Percentiles rank a stretch among this genome's conserved stretches.
phyloP scores from a whole-genome alignment of 2,888 invertebrate species.

The Pandemis cinnamomeana region DNA sequence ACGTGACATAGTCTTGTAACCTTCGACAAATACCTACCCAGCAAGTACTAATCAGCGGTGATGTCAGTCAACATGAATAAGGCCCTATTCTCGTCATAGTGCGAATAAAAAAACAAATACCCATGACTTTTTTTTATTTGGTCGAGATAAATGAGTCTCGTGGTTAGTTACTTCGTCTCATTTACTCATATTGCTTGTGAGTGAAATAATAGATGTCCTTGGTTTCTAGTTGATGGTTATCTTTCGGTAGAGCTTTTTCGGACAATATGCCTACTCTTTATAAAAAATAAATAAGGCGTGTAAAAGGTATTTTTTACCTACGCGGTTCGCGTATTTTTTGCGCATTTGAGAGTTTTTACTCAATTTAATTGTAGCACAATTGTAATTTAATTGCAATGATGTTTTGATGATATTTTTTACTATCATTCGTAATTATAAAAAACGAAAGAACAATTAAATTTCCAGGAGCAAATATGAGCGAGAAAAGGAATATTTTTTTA shows the following conservation, averaged over 20 bases:
- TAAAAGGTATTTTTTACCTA: background rate
- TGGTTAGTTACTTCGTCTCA: background rate
- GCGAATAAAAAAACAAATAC: slow-evolving; percentile 25
- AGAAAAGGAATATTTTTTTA: no score
- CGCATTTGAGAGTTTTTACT: background rate
- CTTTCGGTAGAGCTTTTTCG: background rate
- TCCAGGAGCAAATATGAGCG: no score
- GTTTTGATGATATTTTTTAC: no score
- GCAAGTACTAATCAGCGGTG: background rate
- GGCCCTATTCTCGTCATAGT: slow-evolving; percentile 28
- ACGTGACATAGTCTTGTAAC: slow-evolving; percentile 1
- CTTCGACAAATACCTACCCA: background rate
- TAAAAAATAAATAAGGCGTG: background rate
- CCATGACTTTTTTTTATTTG: background rate
- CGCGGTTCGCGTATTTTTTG: background rate
- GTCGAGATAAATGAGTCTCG: background rate
- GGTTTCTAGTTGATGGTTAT: background rate
- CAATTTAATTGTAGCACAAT: background rate
- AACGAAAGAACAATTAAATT: no score
- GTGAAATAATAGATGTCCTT: slow-evolving; percentile 6
- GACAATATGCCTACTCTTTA: background rate
- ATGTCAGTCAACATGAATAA: slow-evolving; percentile 2
- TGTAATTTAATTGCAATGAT: no score
- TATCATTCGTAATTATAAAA: no score
- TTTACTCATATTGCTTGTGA: slow-evolving; percentile 6